Base-by-base conservation (phyloP, 1,140 invertebrate species). In the Trigoniulus corallinus region DNA sequence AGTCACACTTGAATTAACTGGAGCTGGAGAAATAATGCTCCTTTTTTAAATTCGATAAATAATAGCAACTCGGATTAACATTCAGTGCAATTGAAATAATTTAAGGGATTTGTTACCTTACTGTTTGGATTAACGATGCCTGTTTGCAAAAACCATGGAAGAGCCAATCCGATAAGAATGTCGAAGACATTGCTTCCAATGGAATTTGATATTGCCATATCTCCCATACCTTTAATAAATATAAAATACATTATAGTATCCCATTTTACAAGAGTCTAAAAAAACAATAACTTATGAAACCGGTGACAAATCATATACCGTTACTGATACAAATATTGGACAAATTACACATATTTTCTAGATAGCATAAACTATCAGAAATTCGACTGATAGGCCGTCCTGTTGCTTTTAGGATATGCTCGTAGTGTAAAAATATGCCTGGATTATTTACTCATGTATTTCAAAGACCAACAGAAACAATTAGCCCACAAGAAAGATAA, bases 121-220 rank as follows among this genome's bases (percentile, higher is more conserved):
- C 41, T 55, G 51, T 64, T 67, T 13, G 52, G 61, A 53, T 49
- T 62, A 41, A 53, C 60, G 1, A 67, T 54, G 0, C 61, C 53
- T 21, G 67, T 66, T 53, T 69, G 62, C 18, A 71, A 55, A 44
- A 71, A 70, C 71, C 71, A 73, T 2, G 71, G 71, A 2, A 73
- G 54, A 12, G 71, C 71, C 15, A 73, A 57, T 47, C 73, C 74
- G 24, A 77, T 60, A 12, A 75, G 62, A 40, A 76, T 70, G 54
- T 76, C 74, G 57, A 76, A 76, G 1, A 77, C 67, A 58, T 76
- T 76, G 48, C 69, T 72, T 2, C 74, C 74, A 47, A 76, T 68
- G 3, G 71, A 72, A 55, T 73, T 74, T 15, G 71, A 72, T 0
- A 76, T 71, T 1, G 74, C 74, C 74, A 76, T 76, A 56, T 77